A percentile compares a stretch with the other conserved stretches of the same genome.
These are phyloP conservation scores for Albula glossodonta DNA, from an alignment of 2,113 vertebrate species.

Conservation along the genomic window DNA sequence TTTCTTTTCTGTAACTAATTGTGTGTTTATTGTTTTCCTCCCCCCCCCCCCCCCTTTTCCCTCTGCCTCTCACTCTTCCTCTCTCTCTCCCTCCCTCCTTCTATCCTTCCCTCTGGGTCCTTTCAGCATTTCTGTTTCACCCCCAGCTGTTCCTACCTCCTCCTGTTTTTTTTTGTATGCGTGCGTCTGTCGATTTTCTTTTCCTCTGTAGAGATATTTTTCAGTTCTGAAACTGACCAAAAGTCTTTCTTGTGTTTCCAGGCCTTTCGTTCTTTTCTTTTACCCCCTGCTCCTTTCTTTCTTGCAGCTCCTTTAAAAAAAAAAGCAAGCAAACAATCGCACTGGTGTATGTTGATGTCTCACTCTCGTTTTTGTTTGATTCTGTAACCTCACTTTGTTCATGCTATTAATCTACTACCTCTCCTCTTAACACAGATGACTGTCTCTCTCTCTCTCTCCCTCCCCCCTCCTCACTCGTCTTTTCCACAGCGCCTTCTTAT, in stretches of 20 bases:
- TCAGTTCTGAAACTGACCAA: slow-evolving; percentile 70
- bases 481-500: slow-evolving; percentile 39
- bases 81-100: slow-evolving; percentile 44
- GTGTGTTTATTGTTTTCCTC: slow-evolving; percentile 48
- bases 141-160: background rate
- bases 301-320: slow-evolving; percentile 64
- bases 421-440: slow-evolving; percentile 65
- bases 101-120: background rate
- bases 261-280: slow-evolving; percentile 56
- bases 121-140: background rate
- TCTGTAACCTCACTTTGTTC: slow-evolving; percentile 65
- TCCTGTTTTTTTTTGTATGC: slow-evolving; percentile 18
- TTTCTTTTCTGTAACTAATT: slow-evolving; percentile 33
- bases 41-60: slow-evolving; percentile 45
- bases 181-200: slow-evolving; percentile 51
- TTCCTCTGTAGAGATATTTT: slow-evolving; percentile 45
- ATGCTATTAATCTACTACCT: slow-evolving; percentile 69
- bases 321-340: slow-evolving; percentile 24
- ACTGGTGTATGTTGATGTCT: slow-evolving; percentile 67
- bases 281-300: slow-evolving; percentile 62
- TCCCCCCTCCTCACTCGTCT: slow-evolving; percentile 7
- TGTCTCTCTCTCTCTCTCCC: slow-evolving; percentile 51
- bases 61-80: slow-evolving; percentile 27
- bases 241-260: slow-evolving; percentile 76
- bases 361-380: slow-evolving; percentile 60